These are phyloP conservation scores for Hirtodrosophila trivittata DNA, from an alignment of 2,888 invertebrate genomes.

Conservation along the genomic window DNA sequence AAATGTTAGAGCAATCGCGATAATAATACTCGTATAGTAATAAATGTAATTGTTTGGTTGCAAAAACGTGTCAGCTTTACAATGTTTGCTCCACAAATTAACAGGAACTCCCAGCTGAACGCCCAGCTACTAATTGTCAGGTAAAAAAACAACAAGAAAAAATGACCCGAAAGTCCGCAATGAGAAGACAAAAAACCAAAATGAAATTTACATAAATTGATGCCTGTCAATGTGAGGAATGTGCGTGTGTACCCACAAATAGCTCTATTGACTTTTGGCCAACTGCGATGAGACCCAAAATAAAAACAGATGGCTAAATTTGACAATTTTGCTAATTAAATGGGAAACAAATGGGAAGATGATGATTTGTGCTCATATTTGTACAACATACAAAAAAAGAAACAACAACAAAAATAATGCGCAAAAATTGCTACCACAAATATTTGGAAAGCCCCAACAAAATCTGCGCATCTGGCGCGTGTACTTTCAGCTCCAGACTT, in stretches of 20 bases:
- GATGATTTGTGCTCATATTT: too few relatives aligned
- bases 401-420: too few relatives aligned
- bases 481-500: slow-evolving; percentile 15
- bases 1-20: slow-evolving; percentile 7
- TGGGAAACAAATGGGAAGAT: slow-evolving; percentile 12
- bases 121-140: slow-evolving; percentile 1
- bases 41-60: slow-evolving; percentile 10
- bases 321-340: slow-evolving; percentile 48
- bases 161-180: slow-evolving; percentile 25
- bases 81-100: slow-evolving; percentile 47
- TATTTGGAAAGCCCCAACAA: slow-evolving; percentile 15
- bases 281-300: slow-evolving; percentile 25
- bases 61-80: slow-evolving; percentile 32
- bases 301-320: slow-evolving; percentile 39
- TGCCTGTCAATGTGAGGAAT: slow-evolving; percentile 44
- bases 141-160: slow-evolving; percentile 2
- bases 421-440: slow-evolving; percentile 23
- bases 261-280: slow-evolving; percentile 27
- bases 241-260: slow-evolving; percentile 21
- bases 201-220: slow-evolving; percentile 42
- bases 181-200: slow-evolving; percentile 4
- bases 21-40: slow-evolving; percentile 1
- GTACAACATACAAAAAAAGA: not conserved
- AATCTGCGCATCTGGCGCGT: slow-evolving; percentile 11
- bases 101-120: slow-evolving; percentile 14